These are phyloP conservation scores for Drosophila sp. DNA, from an alignment of 1,140 invertebrate species.

Conservation along the genomic window DNA sequence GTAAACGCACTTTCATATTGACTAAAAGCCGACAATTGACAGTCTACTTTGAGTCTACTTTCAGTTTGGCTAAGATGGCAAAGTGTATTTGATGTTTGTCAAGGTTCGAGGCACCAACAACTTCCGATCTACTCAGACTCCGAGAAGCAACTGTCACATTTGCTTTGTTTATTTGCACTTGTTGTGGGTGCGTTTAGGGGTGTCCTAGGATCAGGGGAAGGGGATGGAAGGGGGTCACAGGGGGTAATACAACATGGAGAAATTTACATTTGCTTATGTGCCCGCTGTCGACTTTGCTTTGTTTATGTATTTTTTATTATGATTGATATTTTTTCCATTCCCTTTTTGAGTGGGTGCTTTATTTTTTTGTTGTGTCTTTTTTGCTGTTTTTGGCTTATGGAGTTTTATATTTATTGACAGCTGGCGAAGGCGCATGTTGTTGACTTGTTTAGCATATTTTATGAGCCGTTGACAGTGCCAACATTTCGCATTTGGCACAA, in stretches of 20 bases:
- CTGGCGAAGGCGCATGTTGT: conserved; percentile 56
- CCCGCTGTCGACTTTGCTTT: conserved; percentile 54
- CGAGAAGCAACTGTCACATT: conserved; percentile 46
- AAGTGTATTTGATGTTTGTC: conserved; percentile 51
- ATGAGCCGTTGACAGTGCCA: conserved; percentile 48
- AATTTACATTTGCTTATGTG: conserved; percentile 58
- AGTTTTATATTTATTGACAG: conserved; percentile 59
- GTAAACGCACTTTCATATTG: conserved; percentile 17
- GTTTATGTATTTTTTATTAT: conserved; percentile 63
- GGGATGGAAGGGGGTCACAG: conserved; percentile 7
- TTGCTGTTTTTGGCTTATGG: conserved; percentile 31
- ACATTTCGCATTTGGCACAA: conserved; percentile 17
- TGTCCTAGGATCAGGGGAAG: background rate
- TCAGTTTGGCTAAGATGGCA: conserved; percentile 44
- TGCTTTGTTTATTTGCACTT: conserved; percentile 47
- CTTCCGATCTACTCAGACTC: background rate
- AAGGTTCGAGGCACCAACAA: background rate
- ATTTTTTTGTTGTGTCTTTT: conserved; percentile 1
- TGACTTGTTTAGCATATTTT: conserved; percentile 62
- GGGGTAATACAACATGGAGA: conserved; percentile 23
- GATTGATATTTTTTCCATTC: conserved; percentile 54
- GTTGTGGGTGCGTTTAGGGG: conserved; percentile 1
- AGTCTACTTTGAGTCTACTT: conserved; percentile 17
- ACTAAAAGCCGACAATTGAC: conserved; percentile 42
- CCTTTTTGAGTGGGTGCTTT: conserved; percentile 11